These are phyloP conservation scores for Phoeniculus purpureus DNA, from an alignment of 2,797 vertebrate species.

Conservation along the genomic window DNA sequence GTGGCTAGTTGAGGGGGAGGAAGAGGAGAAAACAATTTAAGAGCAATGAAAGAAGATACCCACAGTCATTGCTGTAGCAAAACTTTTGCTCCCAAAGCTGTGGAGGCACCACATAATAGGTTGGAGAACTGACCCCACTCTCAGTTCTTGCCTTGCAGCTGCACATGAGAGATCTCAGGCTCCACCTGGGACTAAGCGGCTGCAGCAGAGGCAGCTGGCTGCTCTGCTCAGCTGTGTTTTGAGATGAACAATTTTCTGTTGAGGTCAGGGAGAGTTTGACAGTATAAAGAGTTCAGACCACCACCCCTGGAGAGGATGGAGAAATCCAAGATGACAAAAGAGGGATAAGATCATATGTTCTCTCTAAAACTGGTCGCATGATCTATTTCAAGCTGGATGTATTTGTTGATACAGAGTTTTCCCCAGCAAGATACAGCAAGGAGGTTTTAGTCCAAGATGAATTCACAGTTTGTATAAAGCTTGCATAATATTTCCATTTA, in stretches of 20 bases:
- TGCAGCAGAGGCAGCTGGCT: slow-evolving; percentile 10
- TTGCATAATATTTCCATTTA: slow-evolving; percentile 13
- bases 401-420: neutral
- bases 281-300: neutral
- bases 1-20: neutral
- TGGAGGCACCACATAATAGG: neutral
- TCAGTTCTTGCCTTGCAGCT: slow-evolving; percentile 15
- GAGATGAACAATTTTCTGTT: slow-evolving; percentile 9
- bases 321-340: neutral
- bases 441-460: slow-evolving; percentile 18
- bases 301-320: neutral
- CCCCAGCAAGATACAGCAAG: neutral
- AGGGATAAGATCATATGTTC: neutral
- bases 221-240: neutral
- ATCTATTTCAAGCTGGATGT: neutral
- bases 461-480: slow-evolving; percentile 11
- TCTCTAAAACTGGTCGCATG: neutral
- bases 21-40: slow-evolving; percentile 39
- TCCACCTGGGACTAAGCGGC: neutral
- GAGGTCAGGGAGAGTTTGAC: neutral
- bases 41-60: slow-evolving; percentile 47
- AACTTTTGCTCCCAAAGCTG: neutral
- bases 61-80: neutral
- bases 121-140: neutral
- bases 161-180: neutral